Conservation (phyloP, 2,113 vertebrate genomes). For the Brachyistius frenatus region DNA sequence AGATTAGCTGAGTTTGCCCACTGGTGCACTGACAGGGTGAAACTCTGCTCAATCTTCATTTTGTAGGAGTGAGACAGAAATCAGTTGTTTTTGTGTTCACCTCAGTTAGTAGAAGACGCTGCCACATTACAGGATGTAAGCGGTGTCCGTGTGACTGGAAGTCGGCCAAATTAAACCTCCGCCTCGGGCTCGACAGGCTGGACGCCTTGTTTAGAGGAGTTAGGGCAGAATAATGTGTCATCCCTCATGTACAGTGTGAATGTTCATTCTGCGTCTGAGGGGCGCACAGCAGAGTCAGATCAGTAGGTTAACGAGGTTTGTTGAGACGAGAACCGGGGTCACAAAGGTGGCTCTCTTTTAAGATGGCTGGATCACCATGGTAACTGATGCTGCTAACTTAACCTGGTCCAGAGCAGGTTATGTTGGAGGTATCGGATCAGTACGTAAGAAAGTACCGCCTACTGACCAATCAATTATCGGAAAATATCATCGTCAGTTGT, state of each 20-base stretch:
- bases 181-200: constrained; percentile 7
- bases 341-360: too few species aligned
- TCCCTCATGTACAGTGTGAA: not conserved
- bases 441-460: too few species aligned
- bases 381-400: too few species aligned
- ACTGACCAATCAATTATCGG: too few species aligned
- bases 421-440: too few species aligned
- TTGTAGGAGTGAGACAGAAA: not conserved
- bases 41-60: constrained; percentile 2
- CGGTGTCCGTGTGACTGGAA: not conserved
- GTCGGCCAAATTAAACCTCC: constrained; percentile 6
- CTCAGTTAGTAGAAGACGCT: not conserved
- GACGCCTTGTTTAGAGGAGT: constrained; percentile 29
- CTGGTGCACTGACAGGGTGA: constrained; percentile 11
- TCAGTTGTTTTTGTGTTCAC: not conserved
- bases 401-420: too few species aligned
- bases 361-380: too few species aligned
- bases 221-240: constrained; percentile 42
- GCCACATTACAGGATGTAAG: not conserved
- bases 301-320: too few species aligned
- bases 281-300: too few species aligned
- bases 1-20: constrained; percentile 56
- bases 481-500: too few species aligned
- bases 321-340: too few species aligned
- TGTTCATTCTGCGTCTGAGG: too few species aligned